A percentile compares a stretch with the other conserved stretches of the same genome.
Conservation (phyloP, 2,888 invertebrate species). For the Aricia artaxerxes region DNA sequence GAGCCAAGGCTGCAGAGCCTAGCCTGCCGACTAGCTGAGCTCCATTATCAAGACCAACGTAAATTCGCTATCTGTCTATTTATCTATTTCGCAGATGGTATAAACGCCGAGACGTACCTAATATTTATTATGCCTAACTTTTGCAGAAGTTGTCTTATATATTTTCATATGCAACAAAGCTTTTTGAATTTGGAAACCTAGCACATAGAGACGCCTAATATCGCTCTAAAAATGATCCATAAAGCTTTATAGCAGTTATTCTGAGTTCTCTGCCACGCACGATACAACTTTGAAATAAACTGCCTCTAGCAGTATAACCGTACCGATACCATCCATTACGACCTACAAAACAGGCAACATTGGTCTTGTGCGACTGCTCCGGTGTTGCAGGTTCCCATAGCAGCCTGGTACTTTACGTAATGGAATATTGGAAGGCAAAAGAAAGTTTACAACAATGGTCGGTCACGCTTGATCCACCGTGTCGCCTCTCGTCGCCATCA, state of each 20-base stretch:
- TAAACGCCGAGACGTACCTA: too few species aligned
- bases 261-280: not conserved
- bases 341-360: not conserved
- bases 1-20: not conserved
- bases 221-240: too few species aligned
- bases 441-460: conserved; percentile 34
- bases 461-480: conserved; percentile 40
- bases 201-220: not conserved
- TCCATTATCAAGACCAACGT: not conserved
- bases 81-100: not conserved
- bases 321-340: not conserved
- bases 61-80: not conserved
- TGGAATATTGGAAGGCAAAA: conserved; percentile 30
- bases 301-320: not conserved
- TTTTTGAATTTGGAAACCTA: not conserved
- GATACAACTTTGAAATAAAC: not conserved
- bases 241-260: not conserved
- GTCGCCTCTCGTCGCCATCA: conserved; percentile 41
- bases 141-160: not conserved
- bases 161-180: not conserved
- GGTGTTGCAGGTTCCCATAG: not conserved
- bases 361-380: not conserved
- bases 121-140: not conserved
- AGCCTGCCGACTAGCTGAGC: too few species aligned
- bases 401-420: not conserved